Evolutionary conservation across 2,113 vertebrate species (phyloP).

Genomic region (Pseudonaja textilis): DNA sequence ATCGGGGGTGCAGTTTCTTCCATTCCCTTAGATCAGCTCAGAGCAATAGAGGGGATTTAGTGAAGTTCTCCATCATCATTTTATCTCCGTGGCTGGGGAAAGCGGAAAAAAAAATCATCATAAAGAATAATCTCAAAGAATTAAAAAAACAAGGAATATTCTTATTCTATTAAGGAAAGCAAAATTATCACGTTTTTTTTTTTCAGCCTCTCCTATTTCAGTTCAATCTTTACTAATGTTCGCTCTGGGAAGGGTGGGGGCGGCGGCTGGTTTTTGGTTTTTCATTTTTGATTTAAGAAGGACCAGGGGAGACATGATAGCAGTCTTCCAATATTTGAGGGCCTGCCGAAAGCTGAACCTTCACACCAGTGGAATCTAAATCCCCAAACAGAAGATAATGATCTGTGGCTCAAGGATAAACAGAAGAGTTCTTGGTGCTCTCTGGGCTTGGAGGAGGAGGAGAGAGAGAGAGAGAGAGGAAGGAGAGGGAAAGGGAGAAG

Average conservation of each 20-base stretch:
- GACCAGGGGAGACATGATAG: no score
- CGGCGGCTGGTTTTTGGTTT: no score
- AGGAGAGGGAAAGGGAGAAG: accelerated
- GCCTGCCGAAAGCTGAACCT: background rate
- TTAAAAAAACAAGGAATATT: no score
- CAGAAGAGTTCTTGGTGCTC: background rate
- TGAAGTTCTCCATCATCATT: background rate
- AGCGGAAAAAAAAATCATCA: background rate
- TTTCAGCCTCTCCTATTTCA: background rate
- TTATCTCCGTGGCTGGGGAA: background rate
- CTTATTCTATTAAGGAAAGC: background rate
- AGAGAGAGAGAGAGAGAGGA: no score
- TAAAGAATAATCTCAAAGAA: background rate
- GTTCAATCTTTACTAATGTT: background rate
- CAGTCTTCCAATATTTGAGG: no score
- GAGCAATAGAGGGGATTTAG: background rate
- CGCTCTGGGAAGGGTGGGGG: background rate
- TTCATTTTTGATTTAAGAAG: no score
- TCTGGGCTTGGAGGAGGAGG: background rate
- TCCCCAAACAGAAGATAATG: background rate
- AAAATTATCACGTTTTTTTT: background rate
- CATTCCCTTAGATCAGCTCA: background rate
- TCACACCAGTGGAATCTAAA: background rate
- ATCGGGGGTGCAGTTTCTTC: background rate
- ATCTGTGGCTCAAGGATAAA: background rate